These are phyloP conservation scores for Ophioninae sp. DNA, from an alignment of 2,888 invertebrate species.

Conservation along the genomic window DNA sequence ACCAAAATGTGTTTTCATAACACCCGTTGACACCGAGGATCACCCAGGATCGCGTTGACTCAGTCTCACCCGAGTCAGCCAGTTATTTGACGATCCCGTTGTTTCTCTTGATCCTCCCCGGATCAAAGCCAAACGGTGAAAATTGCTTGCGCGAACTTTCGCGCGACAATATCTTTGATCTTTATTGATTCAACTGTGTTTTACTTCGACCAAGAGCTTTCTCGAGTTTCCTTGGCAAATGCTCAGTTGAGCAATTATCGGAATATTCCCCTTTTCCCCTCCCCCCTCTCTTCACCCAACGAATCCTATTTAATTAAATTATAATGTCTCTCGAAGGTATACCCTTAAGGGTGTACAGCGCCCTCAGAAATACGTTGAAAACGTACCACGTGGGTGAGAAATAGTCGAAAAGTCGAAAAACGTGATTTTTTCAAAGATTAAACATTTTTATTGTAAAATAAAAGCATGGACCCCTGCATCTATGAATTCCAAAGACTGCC, in stretches of 20 bases:
- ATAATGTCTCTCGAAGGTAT: no score
- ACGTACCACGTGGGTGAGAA: no score
- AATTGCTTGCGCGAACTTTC: background rate
- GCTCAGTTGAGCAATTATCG: conserved; percentile 9
- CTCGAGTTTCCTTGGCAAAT: background rate
- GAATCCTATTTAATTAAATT: background rate
- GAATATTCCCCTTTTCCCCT: conserved; percentile 28
- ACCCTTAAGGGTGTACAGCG: no score
- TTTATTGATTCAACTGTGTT: background rate
- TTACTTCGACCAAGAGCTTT: background rate
- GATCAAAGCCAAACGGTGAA: background rate
- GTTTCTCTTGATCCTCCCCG: background rate
- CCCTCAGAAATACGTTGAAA: no score
- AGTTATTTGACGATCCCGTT: background rate
- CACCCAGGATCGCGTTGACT: background rate
- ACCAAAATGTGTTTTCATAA: background rate
- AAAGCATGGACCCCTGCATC: no score
- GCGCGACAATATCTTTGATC: background rate
- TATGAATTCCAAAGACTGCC: no score
- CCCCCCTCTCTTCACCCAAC: background rate
- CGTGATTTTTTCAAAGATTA: no score
- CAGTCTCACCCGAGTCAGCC: background rate
- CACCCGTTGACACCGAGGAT: background rate
- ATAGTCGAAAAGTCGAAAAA: no score
- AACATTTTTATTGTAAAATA: no score